Evolutionary conservation across 2,797 vertebrate genomes (phyloP).

Genomic region (Gila robusta): DNA sequence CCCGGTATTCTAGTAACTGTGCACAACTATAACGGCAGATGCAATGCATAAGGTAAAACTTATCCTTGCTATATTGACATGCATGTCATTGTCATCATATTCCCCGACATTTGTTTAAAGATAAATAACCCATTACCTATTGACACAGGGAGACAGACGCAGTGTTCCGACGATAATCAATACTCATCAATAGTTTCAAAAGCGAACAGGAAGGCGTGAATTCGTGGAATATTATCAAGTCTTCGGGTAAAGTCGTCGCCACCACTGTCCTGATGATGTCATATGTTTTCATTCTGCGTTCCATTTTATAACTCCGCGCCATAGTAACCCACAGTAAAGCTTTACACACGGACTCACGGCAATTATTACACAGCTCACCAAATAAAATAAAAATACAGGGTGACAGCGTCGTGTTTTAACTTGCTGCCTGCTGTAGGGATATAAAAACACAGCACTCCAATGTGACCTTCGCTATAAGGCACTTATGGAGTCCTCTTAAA

Average conservation of each 20-base stretch:
- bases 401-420: background rate
- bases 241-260: constrained; percentile 44
- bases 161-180: background rate
- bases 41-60: constrained; percentile 2
- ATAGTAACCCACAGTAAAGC: background rate
- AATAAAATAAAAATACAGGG: background rate
- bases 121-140: background rate
- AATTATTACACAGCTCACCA: background rate
- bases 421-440: background rate
- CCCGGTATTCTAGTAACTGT: background rate
- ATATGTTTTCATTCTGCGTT: constrained; percentile 70
- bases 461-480: constrained; percentile 57
- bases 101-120: background rate
- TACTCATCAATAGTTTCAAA: background rate
- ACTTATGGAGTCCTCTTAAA: constrained; percentile 8
- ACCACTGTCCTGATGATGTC: constrained; percentile 65
- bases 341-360: background rate
- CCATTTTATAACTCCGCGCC: constrained; percentile 51
- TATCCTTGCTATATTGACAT: background rate
- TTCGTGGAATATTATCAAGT: background rate
- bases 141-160: background rate
- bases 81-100: constrained; percentile 1
- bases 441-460: constrained; percentile 44
- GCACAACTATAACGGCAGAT: background rate
- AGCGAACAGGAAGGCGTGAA: background rate